Base-by-base conservation (phyloP, 2,113 vertebrate species). In the Candoia aspera region DNA sequence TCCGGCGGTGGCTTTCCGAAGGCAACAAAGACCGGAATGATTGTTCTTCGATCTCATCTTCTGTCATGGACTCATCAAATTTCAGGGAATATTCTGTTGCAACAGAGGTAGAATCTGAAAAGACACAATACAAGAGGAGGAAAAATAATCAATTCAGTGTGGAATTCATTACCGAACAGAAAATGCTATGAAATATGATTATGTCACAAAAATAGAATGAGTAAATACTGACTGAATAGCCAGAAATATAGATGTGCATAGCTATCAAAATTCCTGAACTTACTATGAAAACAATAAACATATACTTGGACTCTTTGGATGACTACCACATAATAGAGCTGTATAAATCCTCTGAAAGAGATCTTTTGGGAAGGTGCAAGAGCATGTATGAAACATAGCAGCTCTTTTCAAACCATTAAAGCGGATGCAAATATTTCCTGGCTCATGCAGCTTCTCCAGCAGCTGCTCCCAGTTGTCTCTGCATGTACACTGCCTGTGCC, bases 21-120 rank as follows among this genome's bases (percentile, higher is more conserved):
- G 99, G 99, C 26, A 99, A 95, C 92, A 99, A 97, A 68, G 99
- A 99, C 49, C 99, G 98, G 91, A 99, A 99, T 6, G 99, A 99
- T 85, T 98, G 98, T 93, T 99, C 98, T 91, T 99, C 99, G 84
- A 99, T 98, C 94, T 99, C 99, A 92, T 99, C 99, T 96, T 99
- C 99, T 21, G 99, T 99, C 98, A 99, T 98, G 2, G 98, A 99
- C 95, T 99, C 98, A 91, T 99, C 99, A 95, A 99, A 99, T 97
- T 99, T 99, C 49, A 98, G 95, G 29, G 99, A 99, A 96, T 98
- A 99, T 90, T 99, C 99, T 84, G 98, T 99, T 94, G 98, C 98
- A 92, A 98, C 88, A 12, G 99, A 99, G 49, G 97, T 97, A 0
- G 97, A 98, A 96, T 99, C 98, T 97, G 94, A 94, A 86, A 92